phyloP scores from a whole-genome alignment of 1,140 invertebrate genomes.

The Neuroterus valhalla region DNA sequence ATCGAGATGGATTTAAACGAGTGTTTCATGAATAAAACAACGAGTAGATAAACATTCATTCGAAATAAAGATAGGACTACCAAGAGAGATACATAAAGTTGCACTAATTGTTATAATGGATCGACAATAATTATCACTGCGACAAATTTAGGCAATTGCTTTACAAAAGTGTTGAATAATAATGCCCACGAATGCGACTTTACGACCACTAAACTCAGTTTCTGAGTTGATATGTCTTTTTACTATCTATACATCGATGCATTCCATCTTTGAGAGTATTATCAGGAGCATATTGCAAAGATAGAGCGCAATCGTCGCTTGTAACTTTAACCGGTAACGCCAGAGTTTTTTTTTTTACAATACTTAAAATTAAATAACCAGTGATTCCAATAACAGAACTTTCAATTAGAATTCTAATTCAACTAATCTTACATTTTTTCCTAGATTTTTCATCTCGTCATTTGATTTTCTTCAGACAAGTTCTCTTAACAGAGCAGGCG shows the following conservation, averaged over 20 bases:
- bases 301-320: slow-evolving; percentile 10
- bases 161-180: slow-evolving; percentile 13
- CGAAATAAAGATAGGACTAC: not conserved
- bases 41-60: slow-evolving; percentile 7
- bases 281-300: slow-evolving; percentile 13
- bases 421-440: slow-evolving; percentile 20
- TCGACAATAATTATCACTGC: slow-evolving; percentile 7
- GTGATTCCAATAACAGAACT: slow-evolving; percentile 33
- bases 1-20: not conserved
- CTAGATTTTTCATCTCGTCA: not conserved
- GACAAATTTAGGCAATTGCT: not conserved
- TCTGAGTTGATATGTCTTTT: slow-evolving; percentile 29
- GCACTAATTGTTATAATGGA: slow-evolving; percentile 2
- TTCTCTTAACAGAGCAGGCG: no score
- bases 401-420: slow-evolving; percentile 40
- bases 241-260: not conserved
- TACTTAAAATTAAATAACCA: slow-evolving; percentile 11
- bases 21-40: slow-evolving; percentile 21
- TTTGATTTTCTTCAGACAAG: no score
- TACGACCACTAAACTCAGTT: not conserved
- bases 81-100: not conserved
- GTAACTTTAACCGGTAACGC: not conserved
- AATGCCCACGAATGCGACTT: slow-evolving; percentile 10
- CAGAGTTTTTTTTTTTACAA: not conserved
- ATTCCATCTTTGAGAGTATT: slow-evolving; percentile 6